phyloP scores from a whole-genome alignment of 2,113 vertebrate species.

The Aptenodytes forsteri region DNA sequence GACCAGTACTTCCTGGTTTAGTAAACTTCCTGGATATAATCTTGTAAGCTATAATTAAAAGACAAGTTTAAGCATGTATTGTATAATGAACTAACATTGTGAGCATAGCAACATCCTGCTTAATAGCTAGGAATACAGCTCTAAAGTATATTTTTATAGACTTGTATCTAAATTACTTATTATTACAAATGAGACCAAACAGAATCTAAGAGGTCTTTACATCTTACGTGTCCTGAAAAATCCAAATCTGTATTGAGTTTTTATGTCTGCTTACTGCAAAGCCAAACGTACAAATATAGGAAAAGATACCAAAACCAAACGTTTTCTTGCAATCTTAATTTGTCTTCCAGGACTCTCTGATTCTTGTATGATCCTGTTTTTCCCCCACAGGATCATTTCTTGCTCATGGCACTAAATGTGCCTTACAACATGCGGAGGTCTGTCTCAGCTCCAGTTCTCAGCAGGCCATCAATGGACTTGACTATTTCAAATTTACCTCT shows the following conservation, averaged over 20 bases:
- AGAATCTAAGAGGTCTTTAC: background rate
- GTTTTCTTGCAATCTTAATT: background rate
- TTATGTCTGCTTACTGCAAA: background rate
- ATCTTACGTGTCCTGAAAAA: background rate
- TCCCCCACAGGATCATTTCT: background rate
- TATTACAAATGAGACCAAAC: background rate
- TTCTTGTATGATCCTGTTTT: background rate
- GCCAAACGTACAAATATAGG: background rate
- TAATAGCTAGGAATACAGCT: background rate
- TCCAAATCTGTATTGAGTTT: background rate
- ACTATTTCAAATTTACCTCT: background rate
- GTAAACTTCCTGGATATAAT: background rate
- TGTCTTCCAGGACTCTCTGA: background rate
- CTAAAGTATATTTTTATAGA: background rate
- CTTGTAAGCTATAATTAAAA: background rate
- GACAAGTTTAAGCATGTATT: background rate
- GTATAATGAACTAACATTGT: background rate
- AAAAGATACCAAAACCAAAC: background rate
- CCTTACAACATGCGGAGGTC: background rate
- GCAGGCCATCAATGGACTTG: background rate
- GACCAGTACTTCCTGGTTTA: background rate
- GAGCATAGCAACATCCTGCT: background rate
- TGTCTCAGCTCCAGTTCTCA: background rate
- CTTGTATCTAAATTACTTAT: background rate
- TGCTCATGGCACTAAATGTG: background rate